Evolutionary conservation across 2,888 invertebrate species (phyloP).

Genomic region (Linnaemya vulpina): DNA sequence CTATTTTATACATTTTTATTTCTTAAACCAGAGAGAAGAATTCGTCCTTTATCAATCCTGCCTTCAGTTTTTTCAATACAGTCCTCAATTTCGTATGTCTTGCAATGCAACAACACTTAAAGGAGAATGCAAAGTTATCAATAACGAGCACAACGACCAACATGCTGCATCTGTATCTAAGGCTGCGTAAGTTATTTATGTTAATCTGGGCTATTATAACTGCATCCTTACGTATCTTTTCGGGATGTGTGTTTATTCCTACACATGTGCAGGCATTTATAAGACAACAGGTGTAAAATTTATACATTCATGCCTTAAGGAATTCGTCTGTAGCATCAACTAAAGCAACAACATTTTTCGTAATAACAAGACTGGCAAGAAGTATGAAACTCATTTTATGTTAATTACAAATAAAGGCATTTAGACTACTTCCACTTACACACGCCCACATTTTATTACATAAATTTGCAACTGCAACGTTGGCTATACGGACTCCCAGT

Average conservation of each 20-base stretch:
- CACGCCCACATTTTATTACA: background rate
- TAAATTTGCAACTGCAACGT: conserved; percentile 15
- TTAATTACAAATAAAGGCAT: conserved; percentile 58
- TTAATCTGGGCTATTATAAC: conserved; percentile 15
- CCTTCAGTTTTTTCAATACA: background rate
- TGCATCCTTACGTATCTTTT: conserved; percentile 3
- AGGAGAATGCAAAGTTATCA: conserved; percentile 43
- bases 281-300: conserved; percentile 64
- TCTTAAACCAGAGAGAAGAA: no score
- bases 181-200: conserved; percentile 59
- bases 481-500: background rate
- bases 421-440: conserved; percentile 5
- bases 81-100: background rate
- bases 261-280: conserved; percentile 16
- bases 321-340: background rate
- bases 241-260: background rate
- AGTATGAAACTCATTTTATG: conserved; percentile 46
- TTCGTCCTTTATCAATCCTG: background rate
- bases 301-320: conserved; percentile 47
- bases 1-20: no score
- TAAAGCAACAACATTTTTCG: conserved; percentile 1
- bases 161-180: background rate
- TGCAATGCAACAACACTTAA: conserved; percentile 2
- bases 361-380: conserved; percentile 8
- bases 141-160: background rate